Base-by-base conservation (phyloP, 2,888 invertebrate species). In the Aplocera efformata region DNA sequence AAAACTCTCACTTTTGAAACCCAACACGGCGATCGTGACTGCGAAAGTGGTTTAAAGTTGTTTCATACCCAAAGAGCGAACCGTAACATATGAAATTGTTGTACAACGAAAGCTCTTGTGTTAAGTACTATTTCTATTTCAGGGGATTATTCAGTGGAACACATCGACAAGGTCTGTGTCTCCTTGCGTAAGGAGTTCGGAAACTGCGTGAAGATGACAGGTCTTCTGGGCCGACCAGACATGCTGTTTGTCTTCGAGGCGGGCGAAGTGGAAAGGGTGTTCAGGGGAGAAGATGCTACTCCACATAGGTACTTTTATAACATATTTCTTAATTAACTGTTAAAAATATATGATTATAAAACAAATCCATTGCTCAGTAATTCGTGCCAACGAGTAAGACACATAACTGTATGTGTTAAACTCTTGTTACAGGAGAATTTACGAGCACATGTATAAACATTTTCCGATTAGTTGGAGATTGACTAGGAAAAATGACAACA, bases 181-280 rank as follows among this genome's bases (percentile, higher is more conserved):
- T 81, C 89, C 0, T 71, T 94, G 1, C 88, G 91, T 27, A 67
- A 84, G 48, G 72, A 91, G 50, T 93, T 91, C 55, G 94, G 94
- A 0, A 90, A 90, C 38, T 91, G 93, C 31, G 93, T 93, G 1
- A 92, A 92, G 67, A 79, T 94, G 50, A 90, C 90, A 0, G 92
- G 92, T 0, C 74, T 94, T 1, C 69, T 94, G 0, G 93, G 93
- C 1, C 78, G 93, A 41, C 93, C 94, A 0, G 94, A 94, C 53
- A 92, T 94, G 91, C 81, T 94, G 22, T 94, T 94, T 59, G 80
- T 94, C 0, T 94, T 92, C 60, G 92, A 94, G 56, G 92, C 93
- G 0, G 86, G 90, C 13, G 92, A 93, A 60, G 93, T 94, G 7
- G 93, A 94, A 60, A 83, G 90, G 35, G 91, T 94, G 0, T 93